Conservation (phyloP, 2,888 invertebrate species). For the Trachelus tabidus region DNA sequence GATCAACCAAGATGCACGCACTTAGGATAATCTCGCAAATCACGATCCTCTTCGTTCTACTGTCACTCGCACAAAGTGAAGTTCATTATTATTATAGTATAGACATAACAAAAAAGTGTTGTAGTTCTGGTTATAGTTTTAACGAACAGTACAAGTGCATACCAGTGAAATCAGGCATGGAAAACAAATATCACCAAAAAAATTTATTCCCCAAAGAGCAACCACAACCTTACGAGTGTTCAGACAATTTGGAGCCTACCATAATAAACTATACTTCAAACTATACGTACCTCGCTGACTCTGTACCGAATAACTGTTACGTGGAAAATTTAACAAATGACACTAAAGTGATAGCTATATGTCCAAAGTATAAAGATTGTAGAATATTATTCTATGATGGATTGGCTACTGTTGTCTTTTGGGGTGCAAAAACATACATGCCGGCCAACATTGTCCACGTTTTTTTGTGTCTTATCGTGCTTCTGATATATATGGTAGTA, state of each 20-base stretch:
- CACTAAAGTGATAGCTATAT: slow-evolving; percentile 37
- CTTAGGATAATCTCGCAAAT: neutral
- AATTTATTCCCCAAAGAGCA: neutral
- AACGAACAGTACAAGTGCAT: slow-evolving; percentile 33
- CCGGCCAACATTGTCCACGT: slow-evolving; percentile 47
- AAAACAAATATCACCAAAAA: neutral
- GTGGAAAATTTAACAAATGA: slow-evolving; percentile 37
- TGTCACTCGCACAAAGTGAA: neutral
- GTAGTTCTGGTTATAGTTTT: slow-evolving; percentile 31
- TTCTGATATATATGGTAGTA: slow-evolving; percentile 43
- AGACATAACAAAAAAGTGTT: slow-evolving; percentile 36
- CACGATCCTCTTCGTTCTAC: neutral
- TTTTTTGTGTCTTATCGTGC: slow-evolving; percentile 42
- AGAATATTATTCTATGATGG: slow-evolving; percentile 20
- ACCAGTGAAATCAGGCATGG: neutral
- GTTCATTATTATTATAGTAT: neutral
- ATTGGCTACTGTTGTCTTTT: slow-evolving; percentile 39
- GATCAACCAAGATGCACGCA: slow-evolving; percentile 18
- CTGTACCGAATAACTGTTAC: slow-evolving; percentile 23
- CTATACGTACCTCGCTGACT: slow-evolving; percentile 4
- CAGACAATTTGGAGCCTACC: neutral
- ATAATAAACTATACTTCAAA: neutral
- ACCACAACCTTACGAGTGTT: neutral
- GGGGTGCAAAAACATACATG: slow-evolving; percentile 53
- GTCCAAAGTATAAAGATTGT: slow-evolving; percentile 23